A percentile compares a stretch with the other conserved stretches of the same genome.
phyloP scores from a whole-genome alignment of 2,888 invertebrate species.

The Dolichopus griseipennis region DNA sequence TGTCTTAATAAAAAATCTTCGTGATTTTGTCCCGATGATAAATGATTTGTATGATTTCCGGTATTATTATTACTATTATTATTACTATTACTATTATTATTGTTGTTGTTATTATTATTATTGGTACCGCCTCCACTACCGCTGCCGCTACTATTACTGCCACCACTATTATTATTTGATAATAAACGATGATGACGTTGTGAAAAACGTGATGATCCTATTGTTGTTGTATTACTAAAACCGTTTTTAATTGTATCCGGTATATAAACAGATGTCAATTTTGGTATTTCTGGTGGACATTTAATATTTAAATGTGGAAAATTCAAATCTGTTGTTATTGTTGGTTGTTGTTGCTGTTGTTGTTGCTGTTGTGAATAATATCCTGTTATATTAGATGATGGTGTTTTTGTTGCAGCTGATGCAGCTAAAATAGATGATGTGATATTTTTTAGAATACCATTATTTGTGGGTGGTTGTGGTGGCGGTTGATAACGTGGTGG shows the following conservation, averaged over 20 bases:
- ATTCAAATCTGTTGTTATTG: slow-evolving; percentile 14
- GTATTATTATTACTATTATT: not conserved
- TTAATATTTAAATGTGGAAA: slow-evolving; percentile 36
- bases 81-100: slow-evolving; percentile 10
- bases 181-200: slow-evolving; percentile 18
- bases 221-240: slow-evolving; percentile 34
- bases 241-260: slow-evolving; percentile 38
- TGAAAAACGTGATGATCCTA: slow-evolving; percentile 26
- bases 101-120: slow-evolving; percentile 11
- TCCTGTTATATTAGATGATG: slow-evolving; percentile 2
- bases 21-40: slow-evolving; percentile 8
- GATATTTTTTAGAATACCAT: slow-evolving; percentile 45
- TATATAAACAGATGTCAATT: slow-evolving; percentile 42
- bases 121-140: not conserved
- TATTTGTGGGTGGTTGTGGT: slow-evolving; percentile 51
- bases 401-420: slow-evolving; percentile 25
- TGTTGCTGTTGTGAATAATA: slow-evolving; percentile 16
- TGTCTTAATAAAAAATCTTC: slow-evolving; percentile 21
- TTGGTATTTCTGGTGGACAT: slow-evolving; percentile 43
- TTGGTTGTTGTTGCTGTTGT: slow-evolving; percentile 8
- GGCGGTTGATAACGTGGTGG: slow-evolving; percentile 75
- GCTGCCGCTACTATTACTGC: slow-evolving; percentile 16
- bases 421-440: slow-evolving; percentile 13
- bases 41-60: slow-evolving; percentile 3
- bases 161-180: slow-evolving; percentile 8